Conservation (phyloP, 2,113 vertebrate genomes). For the Hippocampus barbouri region DNA sequence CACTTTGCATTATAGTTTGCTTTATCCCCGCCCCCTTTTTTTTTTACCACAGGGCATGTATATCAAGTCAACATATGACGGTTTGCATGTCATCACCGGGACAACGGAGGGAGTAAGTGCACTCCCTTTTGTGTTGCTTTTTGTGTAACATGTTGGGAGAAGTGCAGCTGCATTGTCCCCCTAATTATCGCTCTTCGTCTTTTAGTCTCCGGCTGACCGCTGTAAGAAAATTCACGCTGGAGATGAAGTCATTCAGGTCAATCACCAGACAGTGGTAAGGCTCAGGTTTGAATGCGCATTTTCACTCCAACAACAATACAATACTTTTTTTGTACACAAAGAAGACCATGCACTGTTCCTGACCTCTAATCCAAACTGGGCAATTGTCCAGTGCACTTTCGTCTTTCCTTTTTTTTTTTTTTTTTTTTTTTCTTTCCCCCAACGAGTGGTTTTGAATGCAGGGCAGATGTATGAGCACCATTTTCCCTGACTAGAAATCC, state of each 20-base stretch:
- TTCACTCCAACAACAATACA: neutral
- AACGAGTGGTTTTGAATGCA: too few species aligned
- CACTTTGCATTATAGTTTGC: neutral
- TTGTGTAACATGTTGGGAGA: neutral
- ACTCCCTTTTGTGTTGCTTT: slow-evolving; percentile 9
- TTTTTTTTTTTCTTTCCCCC: too few species aligned
- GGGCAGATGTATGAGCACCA: too few species aligned
- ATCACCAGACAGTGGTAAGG: slow-evolving; percentile 77
- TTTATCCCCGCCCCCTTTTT: neutral
- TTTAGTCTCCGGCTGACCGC: slow-evolving; percentile 74
- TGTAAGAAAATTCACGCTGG: slow-evolving; percentile 80
- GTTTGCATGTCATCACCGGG: slow-evolving; percentile 90
- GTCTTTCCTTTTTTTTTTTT: neutral
- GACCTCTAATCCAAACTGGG: neutral
- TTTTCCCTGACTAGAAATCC: too few species aligned
- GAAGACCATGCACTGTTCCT: neutral
- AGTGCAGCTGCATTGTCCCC: neutral
- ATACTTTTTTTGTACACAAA: neutral
- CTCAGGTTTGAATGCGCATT: neutral
- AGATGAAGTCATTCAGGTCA: slow-evolving; percentile 80
- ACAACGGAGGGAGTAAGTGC: slow-evolving; percentile 91
- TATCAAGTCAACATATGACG: slow-evolving; percentile 94
- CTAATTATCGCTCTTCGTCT: slow-evolving; percentile 20
- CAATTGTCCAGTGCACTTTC: neutral
- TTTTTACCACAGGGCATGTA: slow-evolving; percentile 83